These are phyloP conservation scores for Eucriotettix oculatus DNA, from an alignment of 2,888 invertebrate species.

Conservation along the genomic window DNA sequence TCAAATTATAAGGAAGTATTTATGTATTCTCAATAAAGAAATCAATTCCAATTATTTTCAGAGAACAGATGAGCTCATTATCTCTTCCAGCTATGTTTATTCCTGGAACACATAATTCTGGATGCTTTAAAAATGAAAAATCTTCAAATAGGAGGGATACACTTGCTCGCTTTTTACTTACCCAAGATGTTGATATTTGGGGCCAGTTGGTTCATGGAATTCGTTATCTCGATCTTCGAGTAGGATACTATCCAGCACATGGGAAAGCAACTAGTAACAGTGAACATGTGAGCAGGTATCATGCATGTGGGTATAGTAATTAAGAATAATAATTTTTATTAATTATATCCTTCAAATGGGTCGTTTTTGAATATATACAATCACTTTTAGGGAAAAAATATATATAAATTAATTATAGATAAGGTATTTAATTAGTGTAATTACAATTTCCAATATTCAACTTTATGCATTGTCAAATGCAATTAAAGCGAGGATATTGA, in stretches of 20 bases:
- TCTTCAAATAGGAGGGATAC: slow-evolving; percentile 27
- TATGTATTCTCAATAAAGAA: neutral
- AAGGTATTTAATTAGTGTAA: too few species aligned
- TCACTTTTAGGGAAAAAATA: too few species aligned
- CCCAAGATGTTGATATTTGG: slow-evolving; percentile 68
- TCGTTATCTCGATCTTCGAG: slow-evolving; percentile 63
- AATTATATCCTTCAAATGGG: too few species aligned
- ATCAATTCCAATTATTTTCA: slow-evolving; percentile 1
- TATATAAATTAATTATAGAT: too few species aligned
- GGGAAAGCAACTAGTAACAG: neutral
- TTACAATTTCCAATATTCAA: too few species aligned
- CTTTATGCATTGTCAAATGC: too few species aligned
- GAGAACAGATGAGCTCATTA: slow-evolving; percentile 31
- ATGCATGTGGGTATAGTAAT: too few species aligned
- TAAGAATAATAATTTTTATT: too few species aligned
- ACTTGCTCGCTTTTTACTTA: slow-evolving; percentile 29
- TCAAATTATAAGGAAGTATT: too few species aligned
- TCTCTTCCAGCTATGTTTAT: slow-evolving; percentile 33
- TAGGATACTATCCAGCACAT: slow-evolving; percentile 42
- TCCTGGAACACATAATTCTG: slow-evolving; percentile 43
- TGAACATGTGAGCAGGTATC: slow-evolving; percentile 4
- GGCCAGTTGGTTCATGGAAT: slow-evolving; percentile 71
- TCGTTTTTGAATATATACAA: too few species aligned
- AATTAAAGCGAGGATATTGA: too few species aligned
- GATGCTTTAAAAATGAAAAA: slow-evolving; percentile 32